Conservation (phyloP, 1,140 invertebrate genomes). For the Phymorhynchus buccinoides region DNA sequence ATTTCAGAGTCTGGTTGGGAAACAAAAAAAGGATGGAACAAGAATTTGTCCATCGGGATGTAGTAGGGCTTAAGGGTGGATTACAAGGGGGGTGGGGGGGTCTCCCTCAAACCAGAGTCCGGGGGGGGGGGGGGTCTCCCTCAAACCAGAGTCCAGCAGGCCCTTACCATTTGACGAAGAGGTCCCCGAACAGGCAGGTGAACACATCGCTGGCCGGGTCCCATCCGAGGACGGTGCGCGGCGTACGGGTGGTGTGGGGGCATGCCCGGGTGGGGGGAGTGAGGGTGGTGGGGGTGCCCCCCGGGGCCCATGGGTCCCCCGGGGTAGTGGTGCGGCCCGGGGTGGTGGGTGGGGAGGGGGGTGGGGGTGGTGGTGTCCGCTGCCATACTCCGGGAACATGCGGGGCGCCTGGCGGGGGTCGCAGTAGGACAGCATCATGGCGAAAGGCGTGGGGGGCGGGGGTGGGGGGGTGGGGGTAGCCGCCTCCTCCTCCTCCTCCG, state of each 20-base stretch:
- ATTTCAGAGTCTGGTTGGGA: no score
- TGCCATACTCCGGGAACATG: slow-evolving; percentile 40
- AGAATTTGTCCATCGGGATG: no score
- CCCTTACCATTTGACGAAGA: slow-evolving; percentile 69
- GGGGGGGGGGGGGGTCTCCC: no score
- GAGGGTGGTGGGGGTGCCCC: not conserved
- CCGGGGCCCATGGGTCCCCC: not conserved
- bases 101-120: no score
- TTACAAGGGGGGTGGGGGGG: no score
- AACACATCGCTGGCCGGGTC: slow-evolving; percentile 69
- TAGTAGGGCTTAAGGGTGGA: no score
- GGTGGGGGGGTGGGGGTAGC: not conserved
- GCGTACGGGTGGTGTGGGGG: not conserved
- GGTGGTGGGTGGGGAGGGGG: no score
- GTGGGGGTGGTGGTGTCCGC: slow-evolving; percentile 43
- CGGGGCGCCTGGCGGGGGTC: slow-evolving; percentile 37
- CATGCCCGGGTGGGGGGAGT: not conserved
- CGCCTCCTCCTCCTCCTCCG: no score
- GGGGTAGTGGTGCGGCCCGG: slow-evolving; percentile 40
- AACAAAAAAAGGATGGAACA: no score
- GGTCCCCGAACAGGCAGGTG: slow-evolving; percentile 68
- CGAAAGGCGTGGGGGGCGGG: not conserved
- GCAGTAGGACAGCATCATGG: slow-evolving; percentile 41
- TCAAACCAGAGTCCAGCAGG: no score
- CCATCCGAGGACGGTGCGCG: slow-evolving; percentile 50